Base-by-base conservation (phyloP, 2,797 vertebrate genomes). In the Psittacula derbiana region DNA sequence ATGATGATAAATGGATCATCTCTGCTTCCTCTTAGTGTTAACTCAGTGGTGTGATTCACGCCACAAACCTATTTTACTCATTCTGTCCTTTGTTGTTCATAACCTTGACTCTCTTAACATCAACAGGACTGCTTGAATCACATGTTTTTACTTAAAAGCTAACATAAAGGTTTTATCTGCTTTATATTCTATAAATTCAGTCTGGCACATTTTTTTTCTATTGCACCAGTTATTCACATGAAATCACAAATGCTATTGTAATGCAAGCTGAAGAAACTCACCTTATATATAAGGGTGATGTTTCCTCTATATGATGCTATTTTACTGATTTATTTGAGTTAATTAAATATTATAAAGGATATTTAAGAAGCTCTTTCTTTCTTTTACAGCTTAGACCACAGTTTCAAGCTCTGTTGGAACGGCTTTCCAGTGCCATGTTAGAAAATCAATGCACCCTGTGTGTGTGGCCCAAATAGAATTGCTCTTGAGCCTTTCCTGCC, bases 1-100 rank as follows among this genome's bases (percentile, higher is more conserved):
- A 69, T 2, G 3, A 65, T 89, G 69, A 93, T 73, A 87, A 97
- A 95, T 90, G 66, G 66, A 80, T 95, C 58, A 87, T 96, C 93
- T 92, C 64, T 71, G 41, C 78, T 92, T 94, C 96, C 86, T 95
- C 49, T 95, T 67, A 87, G 58, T 2, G 8, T 87, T 89, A 93
- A 78, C 44, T 92, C 93, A 74, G 71, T 1, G 13, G 47, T 5
- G 13, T 96, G 95, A 97, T 92, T 96, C 95, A 96, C 0, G 0
- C 27, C 28, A 19, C 65, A 80, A 93, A 81, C 75, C 70, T 60
- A 70, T 95, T 93, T 86, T 92, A 86, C 58, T 96, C 65, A 58
- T 86, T 89, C 65, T 57, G 2, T 67, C 69, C 88, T 92, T 85
- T 85, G 71, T 61, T 60, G 25, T 94, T 92, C 79, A 86, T 78